A percentile compares a stretch with the other conserved stretches of the same genome.
Conservation (phyloP, 1,140 invertebrate species). For the Caenorhabditis inopinata region DNA sequence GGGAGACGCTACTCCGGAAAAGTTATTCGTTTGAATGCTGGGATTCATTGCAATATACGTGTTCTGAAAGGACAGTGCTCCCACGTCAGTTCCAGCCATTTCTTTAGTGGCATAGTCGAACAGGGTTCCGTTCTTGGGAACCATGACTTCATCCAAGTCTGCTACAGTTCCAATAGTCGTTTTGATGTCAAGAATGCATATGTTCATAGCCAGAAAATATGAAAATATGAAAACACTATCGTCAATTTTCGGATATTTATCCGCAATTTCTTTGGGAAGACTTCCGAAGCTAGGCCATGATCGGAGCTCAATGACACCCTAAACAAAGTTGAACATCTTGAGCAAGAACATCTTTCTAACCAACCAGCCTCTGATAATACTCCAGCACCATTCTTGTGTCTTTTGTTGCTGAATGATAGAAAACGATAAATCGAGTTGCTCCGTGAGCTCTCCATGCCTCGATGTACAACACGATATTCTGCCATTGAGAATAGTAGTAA, state of each 20-base stretch:
- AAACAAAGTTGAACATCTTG: not conserved
- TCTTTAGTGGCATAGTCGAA: not conserved
- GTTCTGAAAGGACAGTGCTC: not conserved
- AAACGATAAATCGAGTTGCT: not conserved
- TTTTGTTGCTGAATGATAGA: not conserved
- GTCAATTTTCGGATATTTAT: not conserved
- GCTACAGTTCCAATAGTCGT: not conserved
- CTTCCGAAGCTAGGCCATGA: not conserved
- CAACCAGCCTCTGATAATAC: not conserved
- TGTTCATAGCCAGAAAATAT: not conserved
- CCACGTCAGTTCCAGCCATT: not conserved
- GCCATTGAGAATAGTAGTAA: not conserved
- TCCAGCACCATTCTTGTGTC: not conserved
- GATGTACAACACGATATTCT: not conserved
- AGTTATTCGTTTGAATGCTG: not conserved
- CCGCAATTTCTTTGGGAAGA: not conserved
- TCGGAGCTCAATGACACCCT: not conserved
- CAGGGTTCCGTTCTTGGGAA: not conserved
- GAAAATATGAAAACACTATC: not conserved
- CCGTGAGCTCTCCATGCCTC: not conserved
- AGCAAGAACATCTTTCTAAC: too few relatives aligned
- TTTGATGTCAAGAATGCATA: not conserved
- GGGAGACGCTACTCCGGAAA: not conserved
- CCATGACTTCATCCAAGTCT: constrained; percentile 14
- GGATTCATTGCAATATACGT: not conserved